Evolutionary conservation across 2,113 vertebrate species (phyloP), one percentile per base, ranked within the genome.

Genomic region (Telmatochromis bifrenatus): DNA sequence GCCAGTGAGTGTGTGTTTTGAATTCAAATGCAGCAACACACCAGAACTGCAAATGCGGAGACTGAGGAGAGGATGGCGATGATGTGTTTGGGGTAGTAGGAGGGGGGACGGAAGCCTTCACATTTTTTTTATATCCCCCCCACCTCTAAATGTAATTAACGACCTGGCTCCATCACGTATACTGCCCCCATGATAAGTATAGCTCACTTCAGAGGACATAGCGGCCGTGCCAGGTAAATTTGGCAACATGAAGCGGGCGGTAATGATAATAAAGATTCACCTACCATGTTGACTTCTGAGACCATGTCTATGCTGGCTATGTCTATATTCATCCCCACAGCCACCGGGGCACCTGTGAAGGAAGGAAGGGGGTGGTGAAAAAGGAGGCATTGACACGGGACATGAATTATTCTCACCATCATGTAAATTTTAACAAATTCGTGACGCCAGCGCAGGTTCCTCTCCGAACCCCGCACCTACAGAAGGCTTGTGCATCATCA

Each of bases 251-350:
- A 80, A 81, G 58, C 13, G 47, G 58, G 33, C 33, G 68, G 9
- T 55, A 49, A 90, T 65, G 79, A 92, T 47, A 17, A 87, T 55
- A 49, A 92, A 90, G 84, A 89, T 92, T 55, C 89, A 98, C 98
- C 97, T 97, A 99, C 98, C 98, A 99, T 99, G 87, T 99, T 99
- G 95, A 99, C 98, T 98, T 99, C 98, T 28, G 98, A 99, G 68
- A 99, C 98, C 98, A 99, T 99, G 89, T 99, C 98, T 93, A 99
- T 99, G 93, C 98, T 99, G 95, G 98, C 97, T 60, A 99, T 99
- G 95, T 99, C 98, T 96, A 99, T 99, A 92, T 99, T 99, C 98
- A 99, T 99, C 82, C 98, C 98, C 56, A 99, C 98, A 3, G 97
- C 97, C 96, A 99, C 98, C 1, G 98, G 98, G 56, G 98, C 97